These are phyloP conservation scores for Rousettus leschenaultii DNA, from an alignment of 2,113 vertebrate genomes.

Conservation along the genomic window DNA sequence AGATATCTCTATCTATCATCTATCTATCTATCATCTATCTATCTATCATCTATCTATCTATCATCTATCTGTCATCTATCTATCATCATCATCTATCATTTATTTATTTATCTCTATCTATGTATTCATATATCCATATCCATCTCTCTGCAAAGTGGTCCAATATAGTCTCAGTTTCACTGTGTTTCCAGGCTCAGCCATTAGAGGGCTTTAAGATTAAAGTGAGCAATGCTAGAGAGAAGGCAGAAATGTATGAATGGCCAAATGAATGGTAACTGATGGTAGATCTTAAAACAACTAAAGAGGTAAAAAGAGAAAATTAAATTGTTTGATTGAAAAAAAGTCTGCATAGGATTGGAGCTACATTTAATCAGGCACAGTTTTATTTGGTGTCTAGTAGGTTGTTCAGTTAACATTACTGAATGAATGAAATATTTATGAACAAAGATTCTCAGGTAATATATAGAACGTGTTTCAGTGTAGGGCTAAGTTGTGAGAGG, in stretches of 20 bases:
- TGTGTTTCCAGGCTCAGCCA: neutral
- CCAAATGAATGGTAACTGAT: neutral
- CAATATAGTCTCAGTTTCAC: neutral
- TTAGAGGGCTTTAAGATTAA: neutral
- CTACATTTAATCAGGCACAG: neutral
- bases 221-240: neutral
- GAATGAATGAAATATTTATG: neutral
- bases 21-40: neutral
- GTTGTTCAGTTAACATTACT: neutral
- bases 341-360: neutral
- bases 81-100: neutral
- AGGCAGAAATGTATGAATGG: neutral
- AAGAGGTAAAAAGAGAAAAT: neutral
- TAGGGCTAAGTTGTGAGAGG: neutral
- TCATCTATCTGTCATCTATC: no score
- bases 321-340: neutral
- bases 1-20: neutral
- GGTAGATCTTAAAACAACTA: neutral
- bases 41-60: neutral
- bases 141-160: neutral
- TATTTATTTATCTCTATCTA: neutral
- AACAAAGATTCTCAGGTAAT: neutral
- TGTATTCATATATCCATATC: neutral
- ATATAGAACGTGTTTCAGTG: neutral
- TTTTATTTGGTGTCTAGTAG: neutral